A percentile compares a stretch with the other conserved stretches of the same genome.
phyloP scores from a whole-genome alignment of 2,797 vertebrate genomes.

The Sylvia borin region DNA sequence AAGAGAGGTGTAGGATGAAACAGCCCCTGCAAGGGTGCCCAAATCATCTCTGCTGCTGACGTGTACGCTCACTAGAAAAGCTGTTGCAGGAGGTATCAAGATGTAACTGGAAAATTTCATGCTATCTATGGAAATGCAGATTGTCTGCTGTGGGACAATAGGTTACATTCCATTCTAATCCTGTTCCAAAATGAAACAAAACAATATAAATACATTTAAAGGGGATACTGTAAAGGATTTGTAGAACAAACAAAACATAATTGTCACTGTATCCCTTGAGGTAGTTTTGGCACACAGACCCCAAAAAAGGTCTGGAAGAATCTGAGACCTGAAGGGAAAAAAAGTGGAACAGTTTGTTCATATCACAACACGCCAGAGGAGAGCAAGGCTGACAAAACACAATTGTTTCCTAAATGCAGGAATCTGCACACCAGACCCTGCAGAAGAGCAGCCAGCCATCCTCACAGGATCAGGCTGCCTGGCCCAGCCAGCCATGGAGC shows the following conservation, averaged over 20 bases:
- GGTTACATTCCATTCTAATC: slow-evolving; percentile 54
- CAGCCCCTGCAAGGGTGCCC: background rate
- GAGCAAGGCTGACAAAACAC: background rate
- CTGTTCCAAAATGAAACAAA: slow-evolving; percentile 50
- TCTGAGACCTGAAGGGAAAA: background rate
- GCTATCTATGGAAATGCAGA: slow-evolving; percentile 4
- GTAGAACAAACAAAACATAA: slow-evolving; percentile 39
- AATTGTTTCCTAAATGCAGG: background rate
- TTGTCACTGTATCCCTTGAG: slow-evolving; percentile 39
- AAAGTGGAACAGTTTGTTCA: background rate
- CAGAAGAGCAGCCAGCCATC: background rate
- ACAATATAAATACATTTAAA: slow-evolving; percentile 35
- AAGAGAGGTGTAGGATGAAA: background rate
- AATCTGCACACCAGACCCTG: background rate
- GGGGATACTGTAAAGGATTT: slow-evolving; percentile 17
- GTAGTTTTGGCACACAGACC: background rate
- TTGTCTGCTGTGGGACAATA: slow-evolving; percentile 1
- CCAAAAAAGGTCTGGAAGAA: background rate
- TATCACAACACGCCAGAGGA: background rate
- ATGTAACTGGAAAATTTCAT: slow-evolving; percentile 10
- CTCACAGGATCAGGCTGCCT: background rate
- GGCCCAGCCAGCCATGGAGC: background rate
- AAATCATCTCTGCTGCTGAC: background rate
- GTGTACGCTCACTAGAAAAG: background rate
- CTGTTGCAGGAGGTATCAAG: background rate